These are phyloP conservation scores for Thalassophryne amazonica DNA, from an alignment of 2,797 vertebrate genomes.

Conservation along the genomic window DNA sequence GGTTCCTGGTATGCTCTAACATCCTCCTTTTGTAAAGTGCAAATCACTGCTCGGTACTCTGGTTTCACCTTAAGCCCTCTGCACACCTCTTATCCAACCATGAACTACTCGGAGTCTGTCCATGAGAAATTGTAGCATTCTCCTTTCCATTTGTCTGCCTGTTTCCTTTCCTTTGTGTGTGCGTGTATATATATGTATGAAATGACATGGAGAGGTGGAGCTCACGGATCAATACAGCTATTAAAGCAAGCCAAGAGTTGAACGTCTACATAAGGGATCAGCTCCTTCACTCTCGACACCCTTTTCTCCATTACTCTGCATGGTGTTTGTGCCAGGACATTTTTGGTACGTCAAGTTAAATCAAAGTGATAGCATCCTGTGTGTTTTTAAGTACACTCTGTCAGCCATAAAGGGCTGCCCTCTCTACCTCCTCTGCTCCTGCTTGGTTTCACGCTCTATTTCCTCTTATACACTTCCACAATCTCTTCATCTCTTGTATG, in stretches of 20 bases:
- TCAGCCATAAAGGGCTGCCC: conserved; percentile 29
- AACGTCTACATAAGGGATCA: conserved; percentile 1
- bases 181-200: conserved; percentile 3
- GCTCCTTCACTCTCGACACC: neutral
- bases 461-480: conserved; percentile 29
- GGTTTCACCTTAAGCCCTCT: neutral
- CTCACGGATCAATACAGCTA: conserved; percentile 35
- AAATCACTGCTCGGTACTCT: conserved; percentile 18
- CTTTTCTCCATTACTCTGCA: neutral
- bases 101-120: neutral
- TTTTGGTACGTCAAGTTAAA: conserved; percentile 20
- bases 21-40: conserved; percentile 11
- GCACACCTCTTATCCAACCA: neutral
- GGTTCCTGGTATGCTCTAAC: neutral
- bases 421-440: conserved; percentile 9
- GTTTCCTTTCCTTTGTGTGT: neutral
- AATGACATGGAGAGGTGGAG: conserved; percentile 7
- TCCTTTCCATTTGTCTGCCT: neutral
- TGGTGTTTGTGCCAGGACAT: conserved; percentile 8
- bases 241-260: conserved; percentile 11
- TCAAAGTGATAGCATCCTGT: conserved; percentile 14
- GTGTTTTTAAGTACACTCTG: conserved; percentile 31
- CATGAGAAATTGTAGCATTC: conserved; percentile 17
- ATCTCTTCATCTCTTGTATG: neutral
- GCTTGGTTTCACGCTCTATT: conserved; percentile 47